Evolutionary conservation across 2,888 invertebrate species (phyloP).

Genomic region (Torymus texanus): DNA sequence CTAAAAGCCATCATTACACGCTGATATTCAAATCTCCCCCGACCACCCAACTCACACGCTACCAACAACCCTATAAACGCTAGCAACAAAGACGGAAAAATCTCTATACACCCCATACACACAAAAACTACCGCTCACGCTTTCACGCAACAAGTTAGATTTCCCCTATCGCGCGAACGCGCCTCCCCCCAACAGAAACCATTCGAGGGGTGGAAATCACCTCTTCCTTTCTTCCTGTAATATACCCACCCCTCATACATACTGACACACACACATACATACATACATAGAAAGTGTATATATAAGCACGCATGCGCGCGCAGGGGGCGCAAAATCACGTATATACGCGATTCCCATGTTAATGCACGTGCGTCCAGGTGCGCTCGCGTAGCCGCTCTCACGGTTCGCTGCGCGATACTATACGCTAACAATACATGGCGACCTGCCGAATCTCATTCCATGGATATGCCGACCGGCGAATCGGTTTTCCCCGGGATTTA

Average conservation of each 20-base stretch:
- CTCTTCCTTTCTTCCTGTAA: constrained; percentile 3
- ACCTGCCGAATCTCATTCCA: constrained; percentile 41
- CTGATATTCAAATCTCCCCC: too few relatives aligned
- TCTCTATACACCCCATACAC: neutral
- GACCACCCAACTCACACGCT: too few relatives aligned
- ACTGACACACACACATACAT: too few relatives aligned
- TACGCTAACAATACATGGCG: constrained; percentile 16
- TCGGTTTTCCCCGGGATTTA: constrained; percentile 20
- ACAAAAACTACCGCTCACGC: neutral
- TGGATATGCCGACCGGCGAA: neutral
- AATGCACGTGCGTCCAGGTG: constrained; percentile 47
- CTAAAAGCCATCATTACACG: too few relatives aligned
- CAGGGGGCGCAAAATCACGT: constrained; percentile 46
- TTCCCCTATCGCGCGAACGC: neutral
- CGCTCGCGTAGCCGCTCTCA: constrained; percentile 19
- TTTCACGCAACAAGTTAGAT: constrained; percentile 20
- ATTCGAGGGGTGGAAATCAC: constrained; percentile 34
- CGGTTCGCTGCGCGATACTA: constrained; percentile 13
- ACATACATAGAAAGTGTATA: neutral
- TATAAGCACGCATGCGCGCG: constrained; percentile 16
- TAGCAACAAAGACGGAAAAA: constrained; percentile 13
- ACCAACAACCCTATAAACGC: neutral
- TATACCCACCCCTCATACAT: neutral
- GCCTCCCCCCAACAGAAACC: neutral
- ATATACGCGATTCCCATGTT: constrained; percentile 44